Base-by-base conservation (phyloP, 2,888 invertebrate genomes). In the Drosophila nr. perissopoda region DNA sequence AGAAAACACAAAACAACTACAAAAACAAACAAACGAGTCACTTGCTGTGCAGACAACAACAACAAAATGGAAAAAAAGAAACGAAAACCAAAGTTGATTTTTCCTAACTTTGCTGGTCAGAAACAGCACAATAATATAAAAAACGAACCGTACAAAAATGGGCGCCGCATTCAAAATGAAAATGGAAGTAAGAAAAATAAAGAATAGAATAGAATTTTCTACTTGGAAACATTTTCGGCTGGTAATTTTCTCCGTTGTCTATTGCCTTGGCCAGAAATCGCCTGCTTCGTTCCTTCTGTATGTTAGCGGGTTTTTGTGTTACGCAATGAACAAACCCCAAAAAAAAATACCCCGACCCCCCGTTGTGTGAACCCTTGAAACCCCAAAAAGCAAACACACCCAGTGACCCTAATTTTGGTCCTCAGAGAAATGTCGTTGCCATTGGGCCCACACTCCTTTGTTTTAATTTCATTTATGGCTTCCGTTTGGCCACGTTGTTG, bases 401-500 rank as follows among this genome's bases (percentile, higher is more conserved):
- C 89, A 92, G 90, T 91, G 92, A 91, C 92, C 91, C 90, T 92
- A 91, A 91, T 91, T 92, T 91, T 89, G 76, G 90, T 85, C 84
- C 84, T 89, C 82, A 73, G 90, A 83, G 90, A 89, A 84, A 81
- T 83, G 79, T 82, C 82, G 68, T 63, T 75, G 87, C 59, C 88
- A 63, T n/a, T 65, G 68, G 61, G 13, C 76, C 59, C 74, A 57
- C 73, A 77, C 80, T 82, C 72, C 73, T 74, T 81, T 79, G 80
- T 79, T 81, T 89, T 87, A 87, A 83, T 85, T 91, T 84, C 89
- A 87, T 84, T 89, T 90, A 88, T 91, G 82, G 83, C 82, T 90
- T 89, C 85, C 90, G 88, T 88, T 86, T 75, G 82, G 76, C 83
- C 76, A 79, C 61, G 61, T 84, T 56, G 65, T 79, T 48, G 86